Base-by-base conservation (phyloP, 2,888 invertebrate species). In the Drosophila kanekoi region DNA sequence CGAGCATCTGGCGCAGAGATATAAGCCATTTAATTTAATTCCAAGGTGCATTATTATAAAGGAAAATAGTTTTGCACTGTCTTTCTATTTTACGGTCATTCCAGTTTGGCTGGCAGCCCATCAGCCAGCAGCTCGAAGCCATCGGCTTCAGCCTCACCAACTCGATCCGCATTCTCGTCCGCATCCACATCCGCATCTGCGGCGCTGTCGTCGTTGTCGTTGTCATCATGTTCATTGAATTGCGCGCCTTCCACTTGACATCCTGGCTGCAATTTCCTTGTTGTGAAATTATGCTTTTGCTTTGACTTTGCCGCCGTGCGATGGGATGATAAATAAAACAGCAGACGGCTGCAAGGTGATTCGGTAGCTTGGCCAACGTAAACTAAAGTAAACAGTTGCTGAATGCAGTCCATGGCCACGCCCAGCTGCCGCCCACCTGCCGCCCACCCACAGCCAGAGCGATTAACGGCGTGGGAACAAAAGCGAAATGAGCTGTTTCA, bases 231-330 rank as follows among this genome's bases (percentile, higher is more conserved):
- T 70, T 77, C 77, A 77, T 81, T 87, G 77, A 75, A 77, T 72
- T 87, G 60, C 67, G 60, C 67, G 57, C 76, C 68, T 86, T 80
- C 72, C 81, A 81, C 79, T 85, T 87, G 85, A 87, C 87, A 85
- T 81, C 75, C 69, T 75, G 65, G 45, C 79, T 79, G 82, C 87
- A 85, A 85, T 85, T 85, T 85, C 87, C 87, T 74, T 78, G 72
- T 77, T 88, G 78, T 71, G 56, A 79, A 87, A 85, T 87, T 87
- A 89, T 85, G 87, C 65, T 89, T 73, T 73, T 72, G 54, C 77
- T 57, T 51, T 69, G 62, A 43, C 49, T 51, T 57, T 20, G 59
- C 37, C 54, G 49, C 56, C 58, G 23, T 61, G 38, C 37, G 45
- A 61, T 49, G 63, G 56, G 61, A 66, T 66, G 60, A 72, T 75